Evolutionary conservation across 2,888 invertebrate genomes (phyloP).

Genomic region (Aspidapion aeneum): DNA sequence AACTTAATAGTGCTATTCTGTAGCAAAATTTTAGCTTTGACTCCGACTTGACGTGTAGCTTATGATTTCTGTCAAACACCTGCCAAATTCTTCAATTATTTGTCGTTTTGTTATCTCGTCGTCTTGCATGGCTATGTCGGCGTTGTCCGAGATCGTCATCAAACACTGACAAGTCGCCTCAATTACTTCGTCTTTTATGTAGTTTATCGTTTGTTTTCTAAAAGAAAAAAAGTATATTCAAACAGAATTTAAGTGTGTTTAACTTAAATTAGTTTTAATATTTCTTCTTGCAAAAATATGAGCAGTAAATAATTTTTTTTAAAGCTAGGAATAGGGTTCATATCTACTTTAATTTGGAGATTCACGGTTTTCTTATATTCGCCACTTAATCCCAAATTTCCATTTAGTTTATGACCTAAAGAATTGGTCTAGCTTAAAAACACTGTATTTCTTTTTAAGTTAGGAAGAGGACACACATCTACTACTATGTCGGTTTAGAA

Average conservation of each 20-base stretch:
- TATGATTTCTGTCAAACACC: conserved; percentile 92
- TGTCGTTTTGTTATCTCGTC: conserved; percentile 64
- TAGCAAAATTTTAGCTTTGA: conserved; percentile 28
- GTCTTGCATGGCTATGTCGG: conserved; percentile 62
- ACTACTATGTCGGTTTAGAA: no score
- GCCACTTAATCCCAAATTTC: no score
- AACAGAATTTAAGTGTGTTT: neutral
- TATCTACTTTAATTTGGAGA: no score
- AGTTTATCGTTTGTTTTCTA: conserved; percentile 78
- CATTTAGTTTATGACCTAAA: no score
- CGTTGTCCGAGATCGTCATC: conserved; percentile 87
- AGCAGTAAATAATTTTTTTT: no score
- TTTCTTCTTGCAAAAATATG: no score
- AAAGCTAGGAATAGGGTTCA: no score
- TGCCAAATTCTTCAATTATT: conserved; percentile 92
- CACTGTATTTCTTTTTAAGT: no score
- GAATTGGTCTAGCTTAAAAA: no score
- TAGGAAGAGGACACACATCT: no score
- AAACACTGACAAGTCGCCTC: conserved; percentile 96
- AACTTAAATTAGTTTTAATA: neutral
- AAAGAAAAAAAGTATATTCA: conserved; percentile 19
- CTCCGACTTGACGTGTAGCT: conserved; percentile 50
- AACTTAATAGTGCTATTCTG: no score
- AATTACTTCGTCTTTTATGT: conserved; percentile 91
- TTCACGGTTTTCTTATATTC: no score